Conservation (phyloP, 30 jellyfish, hydroid and myxozoan genomes). For the Hydractinia symbiolongicarpus region DNA sequence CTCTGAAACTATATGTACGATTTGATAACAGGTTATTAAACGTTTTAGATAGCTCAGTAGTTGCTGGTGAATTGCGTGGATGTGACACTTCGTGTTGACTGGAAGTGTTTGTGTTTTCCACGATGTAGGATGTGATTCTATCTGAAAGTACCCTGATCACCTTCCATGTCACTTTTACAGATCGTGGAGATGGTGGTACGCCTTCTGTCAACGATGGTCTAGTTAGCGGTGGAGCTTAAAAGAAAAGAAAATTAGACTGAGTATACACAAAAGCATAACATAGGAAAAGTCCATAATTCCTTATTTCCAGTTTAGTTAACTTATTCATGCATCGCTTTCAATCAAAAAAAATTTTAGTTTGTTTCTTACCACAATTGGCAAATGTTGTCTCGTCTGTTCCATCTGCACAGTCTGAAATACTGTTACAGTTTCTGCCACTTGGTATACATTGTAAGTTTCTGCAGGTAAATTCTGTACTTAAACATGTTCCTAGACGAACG, state of each 20-base stretch:
- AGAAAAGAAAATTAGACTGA: too few relatives aligned
- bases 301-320: too few relatives aligned
- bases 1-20: neutral
- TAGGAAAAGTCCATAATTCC: too few relatives aligned
- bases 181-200: conserved; percentile 1
- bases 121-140: neutral
- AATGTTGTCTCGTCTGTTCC: conserved; percentile 12
- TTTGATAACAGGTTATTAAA: neutral
- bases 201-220: neutral
- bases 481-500: neutral
- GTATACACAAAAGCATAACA: too few relatives aligned
- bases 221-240: too few relatives aligned
- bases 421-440: neutral
- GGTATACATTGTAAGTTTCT: neutral
- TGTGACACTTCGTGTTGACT: neutral
- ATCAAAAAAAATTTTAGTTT: too few relatives aligned
- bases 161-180: neutral
- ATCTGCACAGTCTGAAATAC: conserved; percentile 17
- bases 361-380: conserved; percentile 10
- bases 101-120: neutral
- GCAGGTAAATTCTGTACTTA: neutral
- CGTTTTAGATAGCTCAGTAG: neutral
- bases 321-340: too few relatives aligned
- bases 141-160: neutral
- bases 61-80: neutral